A percentile compares a stretch with the other conserved stretches of the same genome.
These are phyloP conservation scores for Cephus spinipes DNA, from an alignment of 2,888 invertebrate species.

Conservation along the genomic window DNA sequence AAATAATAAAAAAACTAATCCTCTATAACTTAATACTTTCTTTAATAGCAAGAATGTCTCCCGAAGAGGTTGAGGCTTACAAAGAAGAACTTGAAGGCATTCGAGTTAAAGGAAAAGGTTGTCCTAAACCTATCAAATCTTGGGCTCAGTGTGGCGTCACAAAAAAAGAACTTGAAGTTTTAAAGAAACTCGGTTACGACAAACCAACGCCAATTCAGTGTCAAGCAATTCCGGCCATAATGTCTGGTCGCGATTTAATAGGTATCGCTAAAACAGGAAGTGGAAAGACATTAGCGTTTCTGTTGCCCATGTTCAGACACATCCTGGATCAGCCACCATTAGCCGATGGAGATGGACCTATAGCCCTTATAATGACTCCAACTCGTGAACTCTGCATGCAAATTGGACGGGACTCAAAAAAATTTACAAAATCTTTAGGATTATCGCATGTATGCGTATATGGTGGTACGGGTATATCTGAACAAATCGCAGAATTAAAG, in stretches of 20 bases:
- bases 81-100: constrained; percentile 94
- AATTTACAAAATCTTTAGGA: constrained; percentile 90
- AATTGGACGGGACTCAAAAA: constrained; percentile 95
- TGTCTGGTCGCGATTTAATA: constrained; percentile 96
- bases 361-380: constrained; percentile 97
- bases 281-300: constrained; percentile 98
- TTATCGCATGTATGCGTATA: constrained; percentile 96
- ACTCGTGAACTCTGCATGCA: constrained; percentile 99
- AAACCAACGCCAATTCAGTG: constrained; percentile 99
- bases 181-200: constrained; percentile 91
- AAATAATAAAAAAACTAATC: background rate
- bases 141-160: constrained; percentile 99
- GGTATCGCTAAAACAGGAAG: constrained; percentile 99
- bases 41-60: constrained; percentile 80
- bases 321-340: constrained; percentile 93
- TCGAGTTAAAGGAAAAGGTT: constrained; percentile 94
- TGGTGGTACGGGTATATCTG: constrained; percentile 97
- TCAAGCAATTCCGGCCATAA: constrained; percentile 96
- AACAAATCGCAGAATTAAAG: constrained; percentile 96
- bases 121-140: constrained; percentile 93
- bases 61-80: constrained; percentile 87
- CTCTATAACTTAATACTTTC: background rate
- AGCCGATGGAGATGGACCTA: constrained; percentile 98
- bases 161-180: constrained; percentile 91
- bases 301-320: constrained; percentile 97